These are phyloP conservation scores for Diloba caeruleocephala DNA, from an alignment of 2,888 invertebrate species.

Conservation along the genomic window DNA sequence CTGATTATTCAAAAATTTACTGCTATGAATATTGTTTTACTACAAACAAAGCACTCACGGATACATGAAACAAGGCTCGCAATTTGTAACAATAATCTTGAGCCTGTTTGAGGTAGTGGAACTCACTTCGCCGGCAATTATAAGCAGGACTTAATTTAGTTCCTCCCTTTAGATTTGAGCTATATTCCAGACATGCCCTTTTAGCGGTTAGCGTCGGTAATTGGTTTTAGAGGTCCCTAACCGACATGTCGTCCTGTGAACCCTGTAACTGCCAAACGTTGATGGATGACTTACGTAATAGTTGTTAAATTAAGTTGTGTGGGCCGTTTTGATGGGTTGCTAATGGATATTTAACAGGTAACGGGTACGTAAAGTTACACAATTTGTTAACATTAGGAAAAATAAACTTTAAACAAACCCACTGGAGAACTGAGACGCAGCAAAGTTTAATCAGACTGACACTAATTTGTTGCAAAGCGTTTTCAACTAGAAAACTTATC, in stretches of 20 bases:
- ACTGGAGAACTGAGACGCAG: constrained; percentile 16
- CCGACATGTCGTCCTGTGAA: constrained; percentile 42
- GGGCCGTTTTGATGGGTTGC: constrained; percentile 19
- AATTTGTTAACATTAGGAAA: constrained; percentile 25
- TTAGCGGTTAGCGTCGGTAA: constrained; percentile 61
- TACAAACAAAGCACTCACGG: constrained; percentile 9
- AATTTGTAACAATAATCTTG: constrained; percentile 16
- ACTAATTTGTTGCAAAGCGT: constrained; percentile 43
- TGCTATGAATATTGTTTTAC: not conserved
- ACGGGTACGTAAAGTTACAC: constrained; percentile 10
- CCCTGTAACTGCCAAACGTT: constrained; percentile 61
- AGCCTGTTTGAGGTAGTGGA: constrained; percentile 14
- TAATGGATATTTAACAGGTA: constrained; percentile 15
- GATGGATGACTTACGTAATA: constrained; percentile 61
- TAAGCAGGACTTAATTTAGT: constrained; percentile 57
- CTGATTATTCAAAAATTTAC: not conserved
- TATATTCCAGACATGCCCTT: constrained; percentile 58
- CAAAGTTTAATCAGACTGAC: constrained; percentile 36
- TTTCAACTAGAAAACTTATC: constrained; percentile 25
- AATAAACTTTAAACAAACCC: constrained; percentile 17
- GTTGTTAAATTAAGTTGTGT: constrained; percentile 33
- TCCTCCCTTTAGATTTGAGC: too few relatives aligned
- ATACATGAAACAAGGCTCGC: constrained; percentile 15
- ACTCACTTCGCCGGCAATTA: constrained; percentile 47
- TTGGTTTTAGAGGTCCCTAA: constrained; percentile 61